Evolutionary conservation across 1,140 invertebrate genomes (phyloP).

Genomic region (Trissolcus basalis): DNA sequence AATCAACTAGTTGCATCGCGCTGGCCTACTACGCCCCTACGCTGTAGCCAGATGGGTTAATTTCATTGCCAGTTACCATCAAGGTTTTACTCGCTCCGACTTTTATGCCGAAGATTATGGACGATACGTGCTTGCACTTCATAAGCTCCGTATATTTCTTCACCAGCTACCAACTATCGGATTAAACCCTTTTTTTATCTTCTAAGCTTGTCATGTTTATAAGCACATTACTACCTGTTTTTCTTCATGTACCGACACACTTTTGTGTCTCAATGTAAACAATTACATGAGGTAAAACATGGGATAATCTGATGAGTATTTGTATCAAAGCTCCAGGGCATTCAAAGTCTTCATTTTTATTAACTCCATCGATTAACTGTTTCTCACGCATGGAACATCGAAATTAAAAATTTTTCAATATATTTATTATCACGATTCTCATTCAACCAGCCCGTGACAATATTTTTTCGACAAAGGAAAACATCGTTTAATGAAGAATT

Average conservation of each 20-base stretch:
- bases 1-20: slow-evolving; percentile 75
- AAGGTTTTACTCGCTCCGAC: slow-evolving; percentile 53
- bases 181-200: slow-evolving; percentile 1
- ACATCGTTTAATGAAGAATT: too few species aligned
- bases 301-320: too few species aligned
- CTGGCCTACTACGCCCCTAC: slow-evolving; percentile 70
- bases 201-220: neutral
- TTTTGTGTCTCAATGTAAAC: too few species aligned
- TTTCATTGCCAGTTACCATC: slow-evolving; percentile 64
- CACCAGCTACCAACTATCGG: slow-evolving; percentile 8
- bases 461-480: too few species aligned
- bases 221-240: neutral
- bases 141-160: slow-evolving; percentile 29
- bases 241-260: neutral
- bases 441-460: too few species aligned
- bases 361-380: too few species aligned
- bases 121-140: slow-evolving; percentile 52
- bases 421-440: too few species aligned
- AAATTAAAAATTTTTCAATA: too few species aligned
- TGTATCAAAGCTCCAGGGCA: too few species aligned
- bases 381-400: too few species aligned
- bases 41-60: slow-evolving; percentile 74
- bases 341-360: too few species aligned
- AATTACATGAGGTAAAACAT: too few species aligned
- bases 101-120: slow-evolving; percentile 58